phyloP scores from a whole-genome alignment of 2,888 invertebrate species.

The Vanessa cardui region DNA sequence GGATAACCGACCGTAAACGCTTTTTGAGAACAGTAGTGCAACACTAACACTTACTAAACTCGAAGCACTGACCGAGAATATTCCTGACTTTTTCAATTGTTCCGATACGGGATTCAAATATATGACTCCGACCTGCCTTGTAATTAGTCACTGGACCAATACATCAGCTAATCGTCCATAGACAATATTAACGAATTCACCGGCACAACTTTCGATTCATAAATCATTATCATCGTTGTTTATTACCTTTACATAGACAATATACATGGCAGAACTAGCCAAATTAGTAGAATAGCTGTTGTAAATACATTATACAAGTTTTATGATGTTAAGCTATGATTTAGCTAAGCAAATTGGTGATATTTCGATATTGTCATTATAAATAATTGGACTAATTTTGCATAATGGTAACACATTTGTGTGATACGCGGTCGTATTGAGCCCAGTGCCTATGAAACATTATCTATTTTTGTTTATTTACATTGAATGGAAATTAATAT shows the following conservation, averaged over 20 bases:
- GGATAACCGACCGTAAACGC: no score
- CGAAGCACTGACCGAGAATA: no score
- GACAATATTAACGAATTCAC: background rate
- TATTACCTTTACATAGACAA: slow-evolving; percentile 1
- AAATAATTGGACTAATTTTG: slow-evolving; percentile 29
- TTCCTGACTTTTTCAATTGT: no score
- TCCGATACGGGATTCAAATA: no score
- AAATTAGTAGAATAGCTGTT: slow-evolving; percentile 4
- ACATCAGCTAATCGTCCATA: no score
- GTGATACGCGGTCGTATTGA: slow-evolving; percentile 19
- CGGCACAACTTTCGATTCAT: background rate
- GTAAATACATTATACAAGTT: background rate
- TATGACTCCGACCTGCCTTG: no score
- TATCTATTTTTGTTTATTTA: slow-evolving; percentile 10
- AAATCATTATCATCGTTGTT: slow-evolving; percentile 2
- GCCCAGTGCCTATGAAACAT: slow-evolving; percentile 18
- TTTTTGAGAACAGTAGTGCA: no score
- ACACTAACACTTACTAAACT: no score
- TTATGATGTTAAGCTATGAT: slow-evolving; percentile 10
- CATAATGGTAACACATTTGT: slow-evolving; percentile 19
- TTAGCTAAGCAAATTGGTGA: slow-evolving; percentile 15
- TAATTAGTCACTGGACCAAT: no score
- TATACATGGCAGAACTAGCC: slow-evolving; percentile 4
- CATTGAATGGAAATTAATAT: slow-evolving; percentile 1
- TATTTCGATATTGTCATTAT: slow-evolving; percentile 24